Conservation (phyloP, 2,113 vertebrate genomes). For the Romanogobio albipinnatus region DNA sequence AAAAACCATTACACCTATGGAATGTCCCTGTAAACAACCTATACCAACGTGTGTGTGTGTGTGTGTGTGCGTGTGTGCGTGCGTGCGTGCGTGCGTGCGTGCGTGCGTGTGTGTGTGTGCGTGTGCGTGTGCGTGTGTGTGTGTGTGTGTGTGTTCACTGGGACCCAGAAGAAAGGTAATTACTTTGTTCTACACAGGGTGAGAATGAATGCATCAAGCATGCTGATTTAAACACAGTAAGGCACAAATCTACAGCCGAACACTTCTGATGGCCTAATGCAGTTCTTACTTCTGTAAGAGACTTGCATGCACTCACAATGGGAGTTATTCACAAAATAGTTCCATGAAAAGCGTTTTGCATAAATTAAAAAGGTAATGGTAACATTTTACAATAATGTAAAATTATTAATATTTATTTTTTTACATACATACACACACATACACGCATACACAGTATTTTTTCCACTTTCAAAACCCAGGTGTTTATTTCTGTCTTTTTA, state of each 20-base stretch:
- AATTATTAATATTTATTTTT: too few species aligned
- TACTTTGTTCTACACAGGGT: not conserved
- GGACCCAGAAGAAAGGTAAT: slow-evolving; percentile 21
- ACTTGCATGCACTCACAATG: not conserved
- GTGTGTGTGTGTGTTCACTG: not conserved
- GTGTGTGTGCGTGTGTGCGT: not conserved
- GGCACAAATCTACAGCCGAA: not conserved
- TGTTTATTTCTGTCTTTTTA: too few species aligned
- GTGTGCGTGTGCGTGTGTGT: not conserved
- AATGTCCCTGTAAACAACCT: too few species aligned
- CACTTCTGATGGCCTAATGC: not conserved
- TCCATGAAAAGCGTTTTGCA: not conserved
- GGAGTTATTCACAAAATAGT: not conserved
- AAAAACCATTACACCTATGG: too few species aligned
- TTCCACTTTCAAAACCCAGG: too few species aligned
- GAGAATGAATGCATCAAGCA: not conserved
- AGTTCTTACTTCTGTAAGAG: not conserved
- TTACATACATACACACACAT: too few species aligned
- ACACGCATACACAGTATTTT: too few species aligned
- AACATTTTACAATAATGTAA: not conserved
- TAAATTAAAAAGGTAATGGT: not conserved
- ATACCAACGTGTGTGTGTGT: too few species aligned
- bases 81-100: too few species aligned
- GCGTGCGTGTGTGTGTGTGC: too few species aligned
- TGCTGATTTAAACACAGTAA: slow-evolving; percentile 13